These are phyloP conservation scores for Pseudonaja textilis DNA, from an alignment of 2,113 vertebrate genomes.

Conservation along the genomic window DNA sequence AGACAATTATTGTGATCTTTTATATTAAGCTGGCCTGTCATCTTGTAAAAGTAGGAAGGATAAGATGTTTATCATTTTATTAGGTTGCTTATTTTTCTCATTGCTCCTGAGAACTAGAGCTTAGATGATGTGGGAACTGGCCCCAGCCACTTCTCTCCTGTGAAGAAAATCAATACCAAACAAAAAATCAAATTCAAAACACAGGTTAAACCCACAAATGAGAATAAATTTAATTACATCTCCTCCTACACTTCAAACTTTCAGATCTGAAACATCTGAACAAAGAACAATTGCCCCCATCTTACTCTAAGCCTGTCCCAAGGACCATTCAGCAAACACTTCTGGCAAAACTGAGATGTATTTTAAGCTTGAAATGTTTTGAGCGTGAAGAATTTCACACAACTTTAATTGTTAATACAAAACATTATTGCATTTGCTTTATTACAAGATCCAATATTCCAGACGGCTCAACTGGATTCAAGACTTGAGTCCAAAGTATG, in stretches of 20 bases:
- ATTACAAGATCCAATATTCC: neutral
- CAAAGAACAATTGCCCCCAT: neutral
- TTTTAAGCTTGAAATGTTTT: neutral
- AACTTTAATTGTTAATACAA: neutral
- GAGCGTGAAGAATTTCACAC: neutral
- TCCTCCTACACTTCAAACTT: neutral
- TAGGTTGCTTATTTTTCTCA: neutral
- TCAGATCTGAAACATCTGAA: neutral
- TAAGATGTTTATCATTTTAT: neutral
- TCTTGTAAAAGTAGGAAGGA: neutral
- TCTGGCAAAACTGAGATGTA: neutral
- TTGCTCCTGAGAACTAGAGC: constrained; percentile 28
- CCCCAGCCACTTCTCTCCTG: constrained; percentile 76
- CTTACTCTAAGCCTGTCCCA: neutral
- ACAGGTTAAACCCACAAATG: neutral
- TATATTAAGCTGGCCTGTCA: neutral
- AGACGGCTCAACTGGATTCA: neutral
- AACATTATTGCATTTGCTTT: neutral
- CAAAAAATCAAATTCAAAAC: constrained; percentile 30
- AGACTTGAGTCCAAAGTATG: neutral
- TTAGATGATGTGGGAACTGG: constrained; percentile 56
- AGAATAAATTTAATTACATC: neutral
- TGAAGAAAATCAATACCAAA: constrained; percentile 36
- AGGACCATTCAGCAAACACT: neutral
- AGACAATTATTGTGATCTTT: neutral